Evolutionary conservation across 2,888 invertebrate species (phyloP).

Genomic region (Troides oblongomaculatus): DNA sequence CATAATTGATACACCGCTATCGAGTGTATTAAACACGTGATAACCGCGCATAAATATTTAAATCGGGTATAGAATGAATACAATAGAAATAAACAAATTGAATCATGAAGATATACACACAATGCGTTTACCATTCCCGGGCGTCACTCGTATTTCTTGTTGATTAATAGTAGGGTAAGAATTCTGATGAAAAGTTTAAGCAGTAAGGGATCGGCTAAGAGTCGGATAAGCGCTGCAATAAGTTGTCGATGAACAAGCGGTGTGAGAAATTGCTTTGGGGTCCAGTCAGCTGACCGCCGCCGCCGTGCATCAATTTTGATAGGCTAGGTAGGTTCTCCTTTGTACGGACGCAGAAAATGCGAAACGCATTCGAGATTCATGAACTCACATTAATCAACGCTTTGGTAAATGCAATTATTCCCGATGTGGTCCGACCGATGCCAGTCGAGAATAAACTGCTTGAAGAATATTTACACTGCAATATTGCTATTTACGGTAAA

Average conservation of each 20-base stretch:
- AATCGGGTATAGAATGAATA: conserved; percentile 23
- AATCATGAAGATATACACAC: conserved; percentile 34
- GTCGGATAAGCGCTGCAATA: conserved; percentile 8
- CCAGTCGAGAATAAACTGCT: conserved; percentile 23
- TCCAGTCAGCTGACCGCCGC: conserved; percentile 34
- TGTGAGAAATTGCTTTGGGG: conserved; percentile 33
- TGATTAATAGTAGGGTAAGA: neutral
- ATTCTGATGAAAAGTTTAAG: neutral
- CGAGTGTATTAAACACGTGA: conserved; percentile 36
- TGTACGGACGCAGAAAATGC: conserved; percentile 34
- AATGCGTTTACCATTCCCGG: neutral
- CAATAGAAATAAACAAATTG: conserved; percentile 39
- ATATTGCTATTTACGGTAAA: neutral
- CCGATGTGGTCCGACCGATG: conserved; percentile 28
- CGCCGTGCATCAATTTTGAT: conserved; percentile 33
- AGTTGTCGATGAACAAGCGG: conserved; percentile 15
- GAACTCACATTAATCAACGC: conserved; percentile 57
- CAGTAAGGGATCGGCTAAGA: conserved; percentile 2
- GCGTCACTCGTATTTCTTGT: neutral
- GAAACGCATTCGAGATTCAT: conserved; percentile 44
- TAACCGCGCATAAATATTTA: conserved; percentile 26
- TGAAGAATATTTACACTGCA: conserved; percentile 5
- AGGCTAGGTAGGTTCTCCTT: conserved; percentile 27
- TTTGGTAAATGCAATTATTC: conserved; percentile 40
- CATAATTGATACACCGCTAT: conserved; percentile 27